Percentiles rank a stretch among this genome's conserved stretches.
Evolutionary conservation across 2,113 vertebrate species (phyloP).

Genomic region (Turnix velox): DNA sequence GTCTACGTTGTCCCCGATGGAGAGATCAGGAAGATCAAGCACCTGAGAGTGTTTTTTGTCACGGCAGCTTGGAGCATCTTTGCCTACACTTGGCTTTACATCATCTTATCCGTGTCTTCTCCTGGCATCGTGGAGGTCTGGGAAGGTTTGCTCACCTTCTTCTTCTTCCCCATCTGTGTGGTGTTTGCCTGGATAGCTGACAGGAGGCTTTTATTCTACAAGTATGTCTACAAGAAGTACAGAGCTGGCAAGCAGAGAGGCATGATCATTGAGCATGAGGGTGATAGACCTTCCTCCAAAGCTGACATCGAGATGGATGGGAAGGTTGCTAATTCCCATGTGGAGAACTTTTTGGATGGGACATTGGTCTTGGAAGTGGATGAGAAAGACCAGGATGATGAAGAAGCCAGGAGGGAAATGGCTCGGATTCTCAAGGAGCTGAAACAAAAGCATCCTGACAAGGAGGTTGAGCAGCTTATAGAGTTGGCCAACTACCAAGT

Average conservation of each 20-base stretch:
- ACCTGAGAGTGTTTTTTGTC: constrained; percentile 94
- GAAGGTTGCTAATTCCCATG: constrained; percentile 82
- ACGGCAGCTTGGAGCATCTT: constrained; percentile 96
- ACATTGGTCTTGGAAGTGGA: constrained; percentile 81
- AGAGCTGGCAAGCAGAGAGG: constrained; percentile 87
- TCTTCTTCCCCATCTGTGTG: constrained; percentile 95
- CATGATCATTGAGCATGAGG: constrained; percentile 94
- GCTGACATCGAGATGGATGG: constrained; percentile 90
- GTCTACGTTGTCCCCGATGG: constrained; percentile 94
- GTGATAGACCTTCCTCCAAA: constrained; percentile 85
- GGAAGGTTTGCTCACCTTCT: constrained; percentile 94
- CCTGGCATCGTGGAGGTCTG: constrained; percentile 93
- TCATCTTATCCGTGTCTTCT: constrained; percentile 91
- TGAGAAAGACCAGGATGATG: constrained; percentile 86
- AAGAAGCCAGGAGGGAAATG: constrained; percentile 87
- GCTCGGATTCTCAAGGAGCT: constrained; percentile 90
- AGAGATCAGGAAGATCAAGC: constrained; percentile 90
- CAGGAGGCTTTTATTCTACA: constrained; percentile 93
- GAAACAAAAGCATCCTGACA: constrained; percentile 93
- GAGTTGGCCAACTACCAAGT: constrained; percentile 93
- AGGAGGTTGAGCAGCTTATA: constrained; percentile 89
- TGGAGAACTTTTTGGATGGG: constrained; percentile 90
- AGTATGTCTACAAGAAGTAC: constrained; percentile 93
- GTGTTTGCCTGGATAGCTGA: constrained; percentile 93
- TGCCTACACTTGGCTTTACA: constrained; percentile 95